These are phyloP conservation scores for Palythoa heliodiscus DNA, from an alignment of 92 coral and sea anemone species.

Conservation along the genomic window DNA sequence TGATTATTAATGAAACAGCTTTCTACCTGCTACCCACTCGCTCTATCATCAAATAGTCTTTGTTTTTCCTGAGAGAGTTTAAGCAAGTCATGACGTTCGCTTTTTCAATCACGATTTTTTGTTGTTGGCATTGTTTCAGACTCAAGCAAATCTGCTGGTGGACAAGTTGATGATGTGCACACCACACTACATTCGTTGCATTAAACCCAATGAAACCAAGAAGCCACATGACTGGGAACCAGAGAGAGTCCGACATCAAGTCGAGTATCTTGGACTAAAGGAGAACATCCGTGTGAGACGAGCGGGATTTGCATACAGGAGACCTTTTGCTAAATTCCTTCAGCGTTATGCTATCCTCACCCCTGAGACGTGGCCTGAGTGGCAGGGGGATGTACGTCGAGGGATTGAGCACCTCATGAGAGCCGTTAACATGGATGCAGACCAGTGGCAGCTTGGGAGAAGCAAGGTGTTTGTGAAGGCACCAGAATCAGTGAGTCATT, in stretches of 20 bases:
- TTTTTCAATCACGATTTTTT: too few species aligned
- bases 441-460: conserved; percentile 99
- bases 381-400: conserved; percentile 86
- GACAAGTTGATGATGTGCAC: conserved; percentile 93
- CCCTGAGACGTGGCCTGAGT: conserved; percentile 91
- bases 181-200: conserved; percentile 98
- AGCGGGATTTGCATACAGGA: conserved; percentile 98
- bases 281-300: conserved; percentile 97
- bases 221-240: conserved; percentile 98
- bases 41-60: too few species aligned
- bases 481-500: conserved; percentile 89
- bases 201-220: conserved; percentile 98
- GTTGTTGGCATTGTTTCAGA: conserved; percentile 44
- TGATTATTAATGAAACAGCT: too few species aligned
- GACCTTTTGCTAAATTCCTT: conserved; percentile 91
- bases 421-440: conserved; percentile 96
- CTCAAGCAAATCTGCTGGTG: conserved; percentile 91
- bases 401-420: conserved; percentile 93
- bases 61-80: too few species aligned
- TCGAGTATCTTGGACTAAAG: conserved; percentile 95
- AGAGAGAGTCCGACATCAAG: conserved; percentile 90
- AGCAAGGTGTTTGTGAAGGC: conserved; percentile 94
- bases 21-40: too few species aligned
- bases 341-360: conserved; percentile 96
- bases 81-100: too few species aligned